Evolutionary conservation across 2,797 vertebrate species (phyloP).

Genomic region (Xenentodon cancila): DNA sequence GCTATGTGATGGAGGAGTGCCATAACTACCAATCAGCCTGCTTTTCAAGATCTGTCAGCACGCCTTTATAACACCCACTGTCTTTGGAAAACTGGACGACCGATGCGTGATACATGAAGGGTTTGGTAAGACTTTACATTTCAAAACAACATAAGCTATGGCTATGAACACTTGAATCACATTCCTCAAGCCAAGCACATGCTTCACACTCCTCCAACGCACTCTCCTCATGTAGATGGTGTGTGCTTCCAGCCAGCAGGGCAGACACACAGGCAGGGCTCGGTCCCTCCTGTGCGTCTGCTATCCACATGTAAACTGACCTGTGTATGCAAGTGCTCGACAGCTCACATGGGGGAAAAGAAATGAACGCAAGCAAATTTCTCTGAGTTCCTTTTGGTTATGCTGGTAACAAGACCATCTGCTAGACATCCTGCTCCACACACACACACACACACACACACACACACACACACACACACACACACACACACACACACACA

Average conservation of each 20-base stretch:
- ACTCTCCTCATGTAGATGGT: conserved; percentile 84
- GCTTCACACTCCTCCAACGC: conserved; percentile 69
- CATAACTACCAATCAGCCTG: conserved; percentile 61
- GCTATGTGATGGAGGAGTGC: no score
- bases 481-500: no score
- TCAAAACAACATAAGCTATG: conserved; percentile 73
- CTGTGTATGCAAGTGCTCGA: conserved; percentile 52
- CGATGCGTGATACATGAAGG: conserved; percentile 58
- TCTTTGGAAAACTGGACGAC: conserved; percentile 64
- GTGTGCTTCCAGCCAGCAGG: conserved; percentile 72
- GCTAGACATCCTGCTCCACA: conserved; percentile 80
- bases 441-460: no score
- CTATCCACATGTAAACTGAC: conserved; percentile 20
- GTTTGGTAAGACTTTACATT: conserved; percentile 72
- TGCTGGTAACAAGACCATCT: conserved; percentile 88
- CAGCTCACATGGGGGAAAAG: conserved; percentile 87
- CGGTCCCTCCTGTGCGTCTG: conserved; percentile 31
- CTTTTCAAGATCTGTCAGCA: conserved; percentile 58
- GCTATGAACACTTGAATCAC: conserved; percentile 72
- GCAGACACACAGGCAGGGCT: conserved; percentile 7
- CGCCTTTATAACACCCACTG: conserved; percentile 60
- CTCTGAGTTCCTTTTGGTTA: conserved; percentile 86
- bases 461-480: no score
- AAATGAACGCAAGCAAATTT: conserved; percentile 88
- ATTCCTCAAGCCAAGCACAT: conserved; percentile 59